phyloP scores from a whole-genome alignment of 2,113 vertebrate genomes.

The Nycticorax nycticorax region DNA sequence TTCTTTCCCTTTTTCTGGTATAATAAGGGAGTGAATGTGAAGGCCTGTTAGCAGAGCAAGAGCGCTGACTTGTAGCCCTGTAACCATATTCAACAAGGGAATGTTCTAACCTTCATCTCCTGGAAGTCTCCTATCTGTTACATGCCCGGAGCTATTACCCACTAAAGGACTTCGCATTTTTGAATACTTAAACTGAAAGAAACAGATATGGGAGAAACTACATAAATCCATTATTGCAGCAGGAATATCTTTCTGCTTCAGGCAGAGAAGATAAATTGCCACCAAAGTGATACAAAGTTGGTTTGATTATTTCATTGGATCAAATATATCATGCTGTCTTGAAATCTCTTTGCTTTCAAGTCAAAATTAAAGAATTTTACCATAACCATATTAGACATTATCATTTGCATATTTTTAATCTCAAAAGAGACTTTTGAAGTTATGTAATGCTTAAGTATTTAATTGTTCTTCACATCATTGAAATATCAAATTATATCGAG shows the following conservation, averaged over 20 bases:
- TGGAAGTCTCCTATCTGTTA: constrained; percentile 34
- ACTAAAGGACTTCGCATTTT: constrained; percentile 57
- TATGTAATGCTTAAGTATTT: constrained; percentile 68
- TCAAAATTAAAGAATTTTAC: constrained; percentile 77
- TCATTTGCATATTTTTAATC: constrained; percentile 78
- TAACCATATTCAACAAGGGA: neutral
- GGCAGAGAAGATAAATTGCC: constrained; percentile 77
- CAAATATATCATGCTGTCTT: constrained; percentile 72
- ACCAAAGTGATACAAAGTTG: constrained; percentile 69
- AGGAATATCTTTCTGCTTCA: constrained; percentile 74
- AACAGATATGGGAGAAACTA: constrained; percentile 65
- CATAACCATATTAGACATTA: constrained; percentile 71
- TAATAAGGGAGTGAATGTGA: neutral
- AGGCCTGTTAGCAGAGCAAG: neutral
- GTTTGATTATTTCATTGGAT: constrained; percentile 79
- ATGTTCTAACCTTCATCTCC: constrained; percentile 35
- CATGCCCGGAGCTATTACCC: constrained; percentile 29
- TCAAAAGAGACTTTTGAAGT: constrained; percentile 71
- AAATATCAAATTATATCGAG: constrained; percentile 63
- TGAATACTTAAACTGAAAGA: constrained; percentile 67
- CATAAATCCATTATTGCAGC: constrained; percentile 73
- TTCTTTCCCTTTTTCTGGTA: neutral
- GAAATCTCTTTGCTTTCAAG: constrained; percentile 75
- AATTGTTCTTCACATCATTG: constrained; percentile 72
- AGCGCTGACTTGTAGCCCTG: constrained; percentile 35